Conservation (phyloP, 2,888 invertebrate genomes). For the Parnassius orleans region DNA sequence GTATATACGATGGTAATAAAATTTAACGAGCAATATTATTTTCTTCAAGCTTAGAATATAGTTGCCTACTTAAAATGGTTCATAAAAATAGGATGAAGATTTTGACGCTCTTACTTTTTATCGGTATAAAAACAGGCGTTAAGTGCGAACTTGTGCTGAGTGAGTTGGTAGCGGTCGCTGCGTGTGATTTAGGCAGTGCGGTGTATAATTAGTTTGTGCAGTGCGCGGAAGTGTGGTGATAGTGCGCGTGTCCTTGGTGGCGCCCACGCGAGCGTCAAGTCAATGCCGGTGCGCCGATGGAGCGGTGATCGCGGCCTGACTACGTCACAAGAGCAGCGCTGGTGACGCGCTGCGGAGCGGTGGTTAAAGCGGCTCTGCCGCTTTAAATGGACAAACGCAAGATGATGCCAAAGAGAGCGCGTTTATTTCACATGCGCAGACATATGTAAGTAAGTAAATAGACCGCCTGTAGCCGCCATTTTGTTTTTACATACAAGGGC, state of each 20-base stretch:
- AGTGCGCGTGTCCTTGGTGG: conserved; percentile 57
- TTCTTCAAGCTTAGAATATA: no score
- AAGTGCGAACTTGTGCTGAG: conserved; percentile 29
- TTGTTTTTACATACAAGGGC: no score
- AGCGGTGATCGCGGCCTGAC: conserved; percentile 76
- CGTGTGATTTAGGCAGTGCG: conserved; percentile 36
- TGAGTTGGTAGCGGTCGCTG: conserved; percentile 34
- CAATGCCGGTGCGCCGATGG: conserved; percentile 78
- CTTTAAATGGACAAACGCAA: conserved; percentile 95
- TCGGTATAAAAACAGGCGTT: conserved; percentile 30
- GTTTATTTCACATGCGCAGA: conserved; percentile 43
- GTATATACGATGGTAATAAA: no score
- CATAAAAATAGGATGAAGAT: no score
- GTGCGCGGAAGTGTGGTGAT: conserved; percentile 30
- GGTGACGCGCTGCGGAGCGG: conserved; percentile 80
- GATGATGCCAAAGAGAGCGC: conserved; percentile 97
- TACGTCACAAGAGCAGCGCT: conserved; percentile 75
- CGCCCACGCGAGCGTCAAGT: conserved; percentile 58
- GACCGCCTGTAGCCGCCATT: no score
- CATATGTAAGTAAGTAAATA: no score
- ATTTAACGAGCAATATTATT: no score
- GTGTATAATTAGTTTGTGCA: conserved; percentile 35
- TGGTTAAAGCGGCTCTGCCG: conserved; percentile 78
- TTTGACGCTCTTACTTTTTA: no score
- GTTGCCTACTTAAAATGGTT: no score